These are phyloP conservation scores for Ganaspis sp. DNA, from an alignment of 1,140 invertebrate genomes.

Conservation along the genomic window DNA sequence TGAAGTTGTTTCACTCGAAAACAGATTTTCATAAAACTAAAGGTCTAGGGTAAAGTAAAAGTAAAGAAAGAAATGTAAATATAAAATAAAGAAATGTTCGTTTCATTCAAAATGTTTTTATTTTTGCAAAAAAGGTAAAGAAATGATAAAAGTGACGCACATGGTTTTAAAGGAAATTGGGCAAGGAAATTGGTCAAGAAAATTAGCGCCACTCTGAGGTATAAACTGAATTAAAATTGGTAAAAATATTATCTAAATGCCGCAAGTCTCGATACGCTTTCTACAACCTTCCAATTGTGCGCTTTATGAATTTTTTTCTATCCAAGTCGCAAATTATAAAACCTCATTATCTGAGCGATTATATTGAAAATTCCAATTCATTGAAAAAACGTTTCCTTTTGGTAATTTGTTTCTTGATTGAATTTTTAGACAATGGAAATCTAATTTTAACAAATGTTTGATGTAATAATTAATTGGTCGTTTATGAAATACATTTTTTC, in stretches of 20 bases:
- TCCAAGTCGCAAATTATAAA: conserved; percentile 1
- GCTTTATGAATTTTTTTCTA: not conserved
- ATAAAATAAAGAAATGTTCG: not conserved
- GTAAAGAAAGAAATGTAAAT: too few species aligned
- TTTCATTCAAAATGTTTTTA: conserved; percentile 36
- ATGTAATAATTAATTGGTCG: too few species aligned
- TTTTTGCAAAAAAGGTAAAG: conserved; percentile 37
- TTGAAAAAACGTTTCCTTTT: not conserved
- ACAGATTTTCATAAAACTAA: too few species aligned
- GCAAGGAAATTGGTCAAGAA: not conserved
- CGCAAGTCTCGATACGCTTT: not conserved
- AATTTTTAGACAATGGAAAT: too few species aligned
- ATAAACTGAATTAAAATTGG: conserved; percentile 3
- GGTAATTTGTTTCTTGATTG: too few species aligned
- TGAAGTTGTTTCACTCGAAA: too few species aligned
- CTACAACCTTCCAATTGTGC: not conserved
- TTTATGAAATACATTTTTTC: too few species aligned
- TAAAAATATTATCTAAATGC: conserved; percentile 27
- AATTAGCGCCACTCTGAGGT: conserved; percentile 6
- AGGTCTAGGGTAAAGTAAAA: too few species aligned
- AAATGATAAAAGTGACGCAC: conserved; percentile 6
- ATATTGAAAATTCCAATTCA: not conserved
- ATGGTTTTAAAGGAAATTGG: not conserved
- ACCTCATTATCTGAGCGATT: not conserved
- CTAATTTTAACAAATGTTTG: too few species aligned